A percentile compares a stretch with the other conserved stretches of the same genome.
phyloP scores from a whole-genome alignment of 2,797 vertebrate species.

The Micropoecilia bifurca region DNA sequence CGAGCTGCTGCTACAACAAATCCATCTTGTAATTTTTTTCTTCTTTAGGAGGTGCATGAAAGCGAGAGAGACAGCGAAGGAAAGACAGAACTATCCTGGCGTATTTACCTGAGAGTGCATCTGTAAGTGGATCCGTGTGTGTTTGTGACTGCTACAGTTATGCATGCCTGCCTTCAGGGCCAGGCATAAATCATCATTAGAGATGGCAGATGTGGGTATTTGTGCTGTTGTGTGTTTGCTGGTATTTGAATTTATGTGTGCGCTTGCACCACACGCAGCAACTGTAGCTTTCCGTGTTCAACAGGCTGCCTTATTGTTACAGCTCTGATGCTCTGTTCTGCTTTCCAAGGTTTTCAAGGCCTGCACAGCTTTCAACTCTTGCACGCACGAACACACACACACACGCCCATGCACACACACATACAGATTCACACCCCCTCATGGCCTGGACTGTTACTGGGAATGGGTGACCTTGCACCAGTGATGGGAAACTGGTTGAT shows the following conservation, averaged over 20 bases:
- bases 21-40: slow-evolving; percentile 58
- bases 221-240: slow-evolving; percentile 29
- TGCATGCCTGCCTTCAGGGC: slow-evolving; percentile 69
- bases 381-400: slow-evolving; percentile 15
- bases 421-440: slow-evolving; percentile 7
- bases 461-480: slow-evolving; percentile 64
- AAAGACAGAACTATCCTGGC: slow-evolving; percentile 28
- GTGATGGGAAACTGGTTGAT: slow-evolving; percentile 62
- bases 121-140: slow-evolving; percentile 61
- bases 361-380: slow-evolving; percentile 36
- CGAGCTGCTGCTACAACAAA: slow-evolving; percentile 42
- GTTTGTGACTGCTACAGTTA: slow-evolving; percentile 75
- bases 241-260: slow-evolving; percentile 23
- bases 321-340: slow-evolving; percentile 51
- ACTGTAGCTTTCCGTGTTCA: slow-evolving; percentile 67
- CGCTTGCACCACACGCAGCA: slow-evolving; percentile 50
- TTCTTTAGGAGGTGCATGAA: slow-evolving; percentile 26
- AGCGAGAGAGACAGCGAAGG: slow-evolving; percentile 11
- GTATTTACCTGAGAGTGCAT: slow-evolving; percentile 52
- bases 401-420: slow-evolving; percentile 15
- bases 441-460: slow-evolving; percentile 35
- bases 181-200: slow-evolving; percentile 82
- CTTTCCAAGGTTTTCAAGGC: slow-evolving; percentile 60
- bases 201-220: slow-evolving; percentile 67
- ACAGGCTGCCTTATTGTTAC: slow-evolving; percentile 68